These are phyloP conservation scores for Spisula solida DNA, from an alignment of 2,888 invertebrate genomes.

Conservation along the genomic window DNA sequence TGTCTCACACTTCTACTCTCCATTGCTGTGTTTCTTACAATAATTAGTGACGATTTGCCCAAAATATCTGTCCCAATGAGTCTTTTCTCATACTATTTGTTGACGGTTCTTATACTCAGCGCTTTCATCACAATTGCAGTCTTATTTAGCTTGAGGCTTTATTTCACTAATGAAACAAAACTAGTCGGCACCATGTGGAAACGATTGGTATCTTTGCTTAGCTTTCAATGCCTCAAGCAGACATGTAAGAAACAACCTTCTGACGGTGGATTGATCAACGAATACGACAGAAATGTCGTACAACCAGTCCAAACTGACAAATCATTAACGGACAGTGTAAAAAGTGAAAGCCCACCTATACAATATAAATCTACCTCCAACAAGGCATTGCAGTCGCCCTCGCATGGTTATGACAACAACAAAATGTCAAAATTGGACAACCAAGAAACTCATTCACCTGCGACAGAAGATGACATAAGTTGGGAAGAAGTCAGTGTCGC, in stretches of 20 bases:
- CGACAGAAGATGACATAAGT: too few species aligned
- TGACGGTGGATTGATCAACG: not conserved
- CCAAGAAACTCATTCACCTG: too few species aligned
- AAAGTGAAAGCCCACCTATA: not conserved
- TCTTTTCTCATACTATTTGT: slow-evolving; percentile 48
- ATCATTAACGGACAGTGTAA: not conserved
- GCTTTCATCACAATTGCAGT: not conserved
- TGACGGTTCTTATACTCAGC: not conserved
- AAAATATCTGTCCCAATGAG: slow-evolving; percentile 61
- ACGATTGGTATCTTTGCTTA: not conserved
- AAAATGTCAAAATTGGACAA: too few species aligned
- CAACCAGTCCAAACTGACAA: not conserved
- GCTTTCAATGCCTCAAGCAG: not conserved
- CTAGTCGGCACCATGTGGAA: not conserved
- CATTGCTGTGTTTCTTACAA: slow-evolving; percentile 59
- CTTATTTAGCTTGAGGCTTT: not conserved
- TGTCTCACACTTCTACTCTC: slow-evolving; percentile 55
- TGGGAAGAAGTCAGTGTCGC: too few species aligned
- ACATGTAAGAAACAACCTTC: not conserved
- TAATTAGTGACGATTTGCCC: slow-evolving; percentile 56
- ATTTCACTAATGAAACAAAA: not conserved
- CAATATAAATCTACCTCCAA: not conserved
- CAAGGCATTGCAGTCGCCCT: too few species aligned
- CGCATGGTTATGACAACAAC: too few species aligned
- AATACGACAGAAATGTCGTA: not conserved